These are phyloP conservation scores for Coelinius sp. DNA, from an alignment of 2,888 invertebrate genomes.

Conservation along the genomic window DNA sequence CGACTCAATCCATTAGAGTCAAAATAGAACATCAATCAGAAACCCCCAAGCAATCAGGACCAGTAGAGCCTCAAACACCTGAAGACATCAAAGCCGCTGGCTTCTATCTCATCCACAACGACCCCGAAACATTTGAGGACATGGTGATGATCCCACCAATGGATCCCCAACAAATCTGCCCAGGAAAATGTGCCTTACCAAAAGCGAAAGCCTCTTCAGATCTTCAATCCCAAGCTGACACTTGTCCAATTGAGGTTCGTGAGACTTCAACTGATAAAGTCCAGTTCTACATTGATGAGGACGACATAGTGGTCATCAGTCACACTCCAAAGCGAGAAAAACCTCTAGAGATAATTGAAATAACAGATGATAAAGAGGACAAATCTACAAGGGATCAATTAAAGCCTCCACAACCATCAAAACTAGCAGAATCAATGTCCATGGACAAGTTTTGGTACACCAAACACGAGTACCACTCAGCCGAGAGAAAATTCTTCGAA, in stretches of 20 bases:
- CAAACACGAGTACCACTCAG: constrained; percentile 77
- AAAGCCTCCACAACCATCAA: constrained; percentile 17
- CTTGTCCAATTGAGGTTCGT: constrained; percentile 38
- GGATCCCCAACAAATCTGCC: neutral
- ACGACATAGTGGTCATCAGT: constrained; percentile 62
- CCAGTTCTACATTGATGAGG: constrained; percentile 65
- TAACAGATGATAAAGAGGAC: constrained; percentile 1
- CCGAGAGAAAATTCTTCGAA: constrained; percentile 77
- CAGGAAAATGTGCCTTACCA: constrained; percentile 26
- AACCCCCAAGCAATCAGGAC: neutral
- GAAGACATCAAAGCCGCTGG: constrained; percentile 8
- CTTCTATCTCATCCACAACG: constrained; percentile 14
- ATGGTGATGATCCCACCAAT: constrained; percentile 24
- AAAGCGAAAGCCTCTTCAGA: constrained; percentile 47
- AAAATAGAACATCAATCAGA: constrained; percentile 12
- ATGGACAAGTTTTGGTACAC: constrained; percentile 76
- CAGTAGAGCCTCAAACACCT: neutral
- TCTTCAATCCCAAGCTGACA: constrained; percentile 37
- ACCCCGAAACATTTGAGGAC: constrained; percentile 1
- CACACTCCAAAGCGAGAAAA: constrained; percentile 49
- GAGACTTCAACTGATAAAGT: constrained; percentile 58
- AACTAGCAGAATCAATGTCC: constrained; percentile 59
- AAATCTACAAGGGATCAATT: neutral
- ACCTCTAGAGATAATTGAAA: constrained; percentile 20
- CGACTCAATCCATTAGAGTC: constrained; percentile 49